Evolutionary conservation across 2,888 invertebrate genomes (phyloP).

Genomic region (Cinara cedri): DNA sequence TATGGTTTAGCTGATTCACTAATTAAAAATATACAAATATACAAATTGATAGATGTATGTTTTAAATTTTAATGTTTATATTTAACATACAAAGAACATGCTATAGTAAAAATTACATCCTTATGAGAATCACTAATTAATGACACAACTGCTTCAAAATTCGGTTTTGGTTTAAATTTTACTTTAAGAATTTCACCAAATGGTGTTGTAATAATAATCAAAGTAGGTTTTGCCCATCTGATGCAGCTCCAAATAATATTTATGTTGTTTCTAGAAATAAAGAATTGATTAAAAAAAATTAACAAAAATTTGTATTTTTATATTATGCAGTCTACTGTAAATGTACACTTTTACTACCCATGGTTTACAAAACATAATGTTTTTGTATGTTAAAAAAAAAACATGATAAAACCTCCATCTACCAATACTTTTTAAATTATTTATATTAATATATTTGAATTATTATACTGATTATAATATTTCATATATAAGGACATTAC

Average conservation of each 20-base stretch:
- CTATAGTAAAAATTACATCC: constrained; percentile 50
- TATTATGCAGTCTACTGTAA: too few relatives aligned
- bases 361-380: too few relatives aligned
- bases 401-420: too few relatives aligned
- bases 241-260: constrained; percentile 49
- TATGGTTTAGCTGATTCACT: constrained; percentile 34
- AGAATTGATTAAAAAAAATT: neutral
- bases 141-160: constrained; percentile 3
- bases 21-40: neutral
- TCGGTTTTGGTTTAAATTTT: constrained; percentile 8
- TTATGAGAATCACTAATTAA: constrained; percentile 44
- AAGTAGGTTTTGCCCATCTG: constrained; percentile 47
- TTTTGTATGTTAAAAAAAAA: too few relatives aligned
- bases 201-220: constrained; percentile 35
- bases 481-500: too few relatives aligned
- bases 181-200: constrained; percentile 54
- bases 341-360: too few relatives aligned
- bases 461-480: too few relatives aligned
- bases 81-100: constrained; percentile 29
- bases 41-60: neutral
- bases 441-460: too few relatives aligned
- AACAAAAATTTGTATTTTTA: too few relatives aligned
- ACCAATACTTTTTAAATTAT: too few relatives aligned
- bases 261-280: constrained; percentile 43
- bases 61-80: neutral